These are phyloP conservation scores for Molanna angustata DNA, from an alignment of 2,888 invertebrate species.

Conservation along the genomic window DNA sequence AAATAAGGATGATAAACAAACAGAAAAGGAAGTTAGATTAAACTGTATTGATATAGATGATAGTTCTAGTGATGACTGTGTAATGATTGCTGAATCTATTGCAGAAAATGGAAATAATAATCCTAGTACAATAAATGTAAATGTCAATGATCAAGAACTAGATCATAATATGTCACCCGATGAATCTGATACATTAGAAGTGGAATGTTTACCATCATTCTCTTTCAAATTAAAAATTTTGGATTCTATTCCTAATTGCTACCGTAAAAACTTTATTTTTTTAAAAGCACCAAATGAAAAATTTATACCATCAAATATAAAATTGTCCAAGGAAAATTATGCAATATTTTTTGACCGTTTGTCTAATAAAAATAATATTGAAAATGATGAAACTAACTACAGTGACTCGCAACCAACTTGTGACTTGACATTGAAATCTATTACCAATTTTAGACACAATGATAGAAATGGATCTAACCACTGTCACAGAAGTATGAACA, in stretches of 20 bases:
- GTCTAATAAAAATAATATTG: constrained; percentile 11
- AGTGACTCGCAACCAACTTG: constrained; percentile 4
- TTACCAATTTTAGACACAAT: constrained; percentile 10
- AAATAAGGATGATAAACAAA: too few species aligned
- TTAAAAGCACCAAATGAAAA: constrained; percentile 17
- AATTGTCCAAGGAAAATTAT: constrained; percentile 16
- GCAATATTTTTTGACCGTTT: constrained; percentile 15
- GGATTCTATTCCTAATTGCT: constrained; percentile 25
- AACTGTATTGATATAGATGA: constrained; percentile 13
- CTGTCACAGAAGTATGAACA: neutral
- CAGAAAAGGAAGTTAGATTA: too few species aligned
- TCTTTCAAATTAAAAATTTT: constrained; percentile 25
- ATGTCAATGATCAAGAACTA: neutral
- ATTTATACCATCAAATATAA: constrained; percentile 22
- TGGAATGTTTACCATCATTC: constrained; percentile 12
- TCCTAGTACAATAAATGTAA: neutral
- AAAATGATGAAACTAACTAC: neutral
- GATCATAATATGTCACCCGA: neutral
- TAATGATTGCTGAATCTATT: constrained; percentile 14
- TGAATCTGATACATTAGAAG: constrained; percentile 9
- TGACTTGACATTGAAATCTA: constrained; percentile 1
- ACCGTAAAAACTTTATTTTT: constrained; percentile 16
- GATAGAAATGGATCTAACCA: neutral
- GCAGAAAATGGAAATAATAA: neutral
- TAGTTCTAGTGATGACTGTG: constrained; percentile 24